Base-by-base conservation (phyloP, 2,113 vertebrate genomes). In the Bombycilla garrulus region DNA sequence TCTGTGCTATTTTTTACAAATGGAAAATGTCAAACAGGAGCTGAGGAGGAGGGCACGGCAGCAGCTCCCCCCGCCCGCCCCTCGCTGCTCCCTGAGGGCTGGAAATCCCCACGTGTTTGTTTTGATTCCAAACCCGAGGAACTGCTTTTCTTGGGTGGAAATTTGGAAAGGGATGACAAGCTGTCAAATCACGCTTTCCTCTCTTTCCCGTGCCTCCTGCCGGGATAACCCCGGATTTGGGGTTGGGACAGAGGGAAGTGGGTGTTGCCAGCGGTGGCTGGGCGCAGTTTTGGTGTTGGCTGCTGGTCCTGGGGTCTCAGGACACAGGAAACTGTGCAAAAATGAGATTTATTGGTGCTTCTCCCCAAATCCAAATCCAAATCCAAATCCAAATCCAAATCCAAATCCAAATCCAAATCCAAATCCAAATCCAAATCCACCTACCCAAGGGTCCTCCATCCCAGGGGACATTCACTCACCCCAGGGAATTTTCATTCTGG, bases 381-480 rank as follows among this genome's bases (percentile, higher is more conserved):
- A n/a, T n/a, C n/a, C n/a, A n/a, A n/a, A n/a, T n/a, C n/a, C n/a
- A n/a, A n/a, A n/a, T n/a, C n/a, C n/a, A n/a, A n/a, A n/a, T n/a
- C n/a, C n/a, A n/a, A n/a, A n/a, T n/a, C n/a, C n/a, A n/a, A n/a
- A n/a, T n/a, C n/a, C n/a, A n/a, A n/a, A n/a, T n/a, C n/a, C n/a
- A n/a, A n/a, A n/a, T n/a, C n/a, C n/a, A n/a, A n/a, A n/a, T n/a
- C n/a, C n/a, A n/a, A n/a, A n/a, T n/a, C n/a, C n/a, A n/a, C 44
- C 36, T 18, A 17, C n/a, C 24, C 66, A 3, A 50, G 42, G 79
- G 25, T 21, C 5, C 9, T 56, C 42, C 31, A 12, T 21, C 10
- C 16, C 4, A 5, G 2, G 42, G 24, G 9, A 33, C 0, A 1
- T 21, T 48, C 33, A 38, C 9, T n/a, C 11, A 5, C 1, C 3